Evolutionary conservation across 1,140 invertebrate genomes (phyloP), one percentile per base, ranked within the genome.

Genomic region (Drosophila pruinosa): DNA sequence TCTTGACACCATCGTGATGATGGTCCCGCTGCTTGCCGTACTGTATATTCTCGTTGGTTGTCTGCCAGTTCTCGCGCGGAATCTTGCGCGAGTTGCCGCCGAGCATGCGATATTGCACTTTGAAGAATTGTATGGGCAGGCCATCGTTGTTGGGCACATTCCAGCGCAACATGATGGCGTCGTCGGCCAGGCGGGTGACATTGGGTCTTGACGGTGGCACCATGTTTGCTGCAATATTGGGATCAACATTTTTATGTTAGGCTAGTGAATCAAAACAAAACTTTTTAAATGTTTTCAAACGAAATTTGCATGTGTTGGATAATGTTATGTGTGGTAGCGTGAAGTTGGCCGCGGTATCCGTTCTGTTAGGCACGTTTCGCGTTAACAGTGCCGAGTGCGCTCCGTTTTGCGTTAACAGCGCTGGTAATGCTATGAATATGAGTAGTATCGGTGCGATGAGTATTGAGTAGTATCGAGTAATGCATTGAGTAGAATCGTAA

Each of bases 121-220:
- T 98, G 90, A 98, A 99, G 90, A 98, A 98, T 64, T 93, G 92
- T 68, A 99, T 97, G 0, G 95, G 93, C 10, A 98, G 91, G 0
- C 97, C 97, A n/a, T 93, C 93, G 76, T 97, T 96, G 8, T 94
- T 92, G 0, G 96, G 95, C 4, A 97, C 95, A 1, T 94, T 93
- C 98, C 98, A 99, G 21, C 96, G 93, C 0, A 99, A 94, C 95
- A 98, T 97, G 0, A 98, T 97, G 1, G 97, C 97, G n/a, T 96
- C 94, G 78, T 98, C 96, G 0, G 96, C 95, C 15, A 98, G 89
- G 6, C 97, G 93, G 0, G 96, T 97, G 3, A 99, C 94, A 79
- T 96, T 96, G 0, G 98, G 98, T 38, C 94, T 94, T 2, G 95
- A 95, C 0, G 97, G 97, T 0, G 97, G 97, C 41, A 98, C 94